These are phyloP conservation scores for Thalassarche chlororhynchos DNA, from an alignment of 2,113 vertebrate species.

Conservation along the genomic window DNA sequence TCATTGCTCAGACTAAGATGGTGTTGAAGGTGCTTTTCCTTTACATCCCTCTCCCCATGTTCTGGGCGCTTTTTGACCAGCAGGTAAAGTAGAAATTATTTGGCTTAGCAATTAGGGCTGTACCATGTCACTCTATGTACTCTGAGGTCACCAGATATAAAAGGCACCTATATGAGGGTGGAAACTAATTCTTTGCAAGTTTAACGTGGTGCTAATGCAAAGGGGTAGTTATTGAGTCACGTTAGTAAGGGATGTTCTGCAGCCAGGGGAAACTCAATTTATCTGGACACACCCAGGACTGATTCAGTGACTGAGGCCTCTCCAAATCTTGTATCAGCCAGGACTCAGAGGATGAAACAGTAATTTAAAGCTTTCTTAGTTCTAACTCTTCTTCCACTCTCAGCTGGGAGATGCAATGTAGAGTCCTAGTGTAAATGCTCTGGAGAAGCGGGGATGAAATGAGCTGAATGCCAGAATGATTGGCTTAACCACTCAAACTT, in stretches of 20 bases:
- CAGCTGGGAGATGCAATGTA: not conserved
- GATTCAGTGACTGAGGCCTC: not conserved
- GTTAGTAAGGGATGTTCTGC: not conserved
- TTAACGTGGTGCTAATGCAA: not conserved
- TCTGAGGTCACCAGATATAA: not conserved
- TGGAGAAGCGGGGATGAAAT: not conserved
- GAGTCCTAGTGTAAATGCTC: not conserved
- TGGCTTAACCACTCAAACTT: not conserved
- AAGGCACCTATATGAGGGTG: not conserved
- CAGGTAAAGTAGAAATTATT: conserved; percentile 82
- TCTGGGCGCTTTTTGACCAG: conserved; percentile 97
- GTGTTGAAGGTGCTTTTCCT: conserved; percentile 91
- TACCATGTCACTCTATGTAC: not conserved
- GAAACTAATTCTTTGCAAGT: not conserved
- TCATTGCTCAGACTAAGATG: conserved; percentile 93
- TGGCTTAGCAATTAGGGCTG: not conserved
- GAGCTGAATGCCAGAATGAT: not conserved
- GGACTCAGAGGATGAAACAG: not conserved
- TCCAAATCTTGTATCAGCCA: not conserved
- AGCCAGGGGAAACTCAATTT: not conserved
- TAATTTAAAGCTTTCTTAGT: not conserved
- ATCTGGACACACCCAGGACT: not conserved
- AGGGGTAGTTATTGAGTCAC: not conserved
- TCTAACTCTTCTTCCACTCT: not conserved
- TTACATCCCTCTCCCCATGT: conserved; percentile 96